phyloP scores from a whole-genome alignment of 2,797 vertebrate species.

The Diplodus sargus region DNA sequence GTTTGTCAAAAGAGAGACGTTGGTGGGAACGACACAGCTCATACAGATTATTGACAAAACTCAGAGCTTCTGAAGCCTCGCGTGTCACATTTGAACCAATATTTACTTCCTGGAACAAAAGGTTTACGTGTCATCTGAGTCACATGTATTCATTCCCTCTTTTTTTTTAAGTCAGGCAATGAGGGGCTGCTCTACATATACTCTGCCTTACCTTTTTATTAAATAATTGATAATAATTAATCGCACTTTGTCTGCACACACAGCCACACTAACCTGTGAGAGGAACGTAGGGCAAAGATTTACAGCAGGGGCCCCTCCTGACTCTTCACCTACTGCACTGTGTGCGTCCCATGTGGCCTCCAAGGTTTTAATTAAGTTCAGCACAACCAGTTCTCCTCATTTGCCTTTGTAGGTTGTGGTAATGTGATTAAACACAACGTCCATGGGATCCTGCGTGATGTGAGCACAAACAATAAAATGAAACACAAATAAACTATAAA shows the following conservation, averaged over 20 bases:
- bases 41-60: conserved; percentile 5
- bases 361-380: not conserved
- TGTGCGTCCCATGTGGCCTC: not conserved
- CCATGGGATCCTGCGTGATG: not conserved
- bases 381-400: not conserved
- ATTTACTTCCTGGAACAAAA: conserved; percentile 23
- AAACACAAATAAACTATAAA: not conserved
- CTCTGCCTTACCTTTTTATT: conserved; percentile 25
- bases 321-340: not conserved
- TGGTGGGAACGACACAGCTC: not conserved
- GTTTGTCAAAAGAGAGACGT: conserved; percentile 16
- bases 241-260: conserved; percentile 17
- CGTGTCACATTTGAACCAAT: conserved; percentile 8
- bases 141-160: conserved; percentile 13
- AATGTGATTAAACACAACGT: not conserved
- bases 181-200: conserved; percentile 11
- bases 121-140: conserved; percentile 25
- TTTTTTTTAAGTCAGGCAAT: conserved; percentile 8
- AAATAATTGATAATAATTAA: conserved; percentile 19
- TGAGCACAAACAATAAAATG: not conserved
- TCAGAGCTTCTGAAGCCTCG: not conserved
- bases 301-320: not conserved
- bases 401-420: conserved; percentile 1
- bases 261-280: not conserved
- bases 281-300: not conserved